Conservation (phyloP, 92 coral and sea anemone species). For the Epizoanthus fatuus region DNA sequence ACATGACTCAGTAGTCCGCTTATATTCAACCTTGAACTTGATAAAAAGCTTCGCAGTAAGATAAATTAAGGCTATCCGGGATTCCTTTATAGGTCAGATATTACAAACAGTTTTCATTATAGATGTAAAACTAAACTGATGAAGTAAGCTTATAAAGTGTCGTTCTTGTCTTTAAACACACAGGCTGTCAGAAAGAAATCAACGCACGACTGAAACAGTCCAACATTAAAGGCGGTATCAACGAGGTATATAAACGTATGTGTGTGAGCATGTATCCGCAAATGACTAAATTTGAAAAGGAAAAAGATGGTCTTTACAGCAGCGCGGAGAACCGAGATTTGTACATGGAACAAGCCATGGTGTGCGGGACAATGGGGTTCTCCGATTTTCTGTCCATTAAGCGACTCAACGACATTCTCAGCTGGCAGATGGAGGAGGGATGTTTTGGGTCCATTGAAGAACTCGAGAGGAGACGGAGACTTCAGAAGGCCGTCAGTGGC, state of each 20-base stretch:
- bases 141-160: too few relatives aligned
- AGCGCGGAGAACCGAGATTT: conserved; percentile 56
- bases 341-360: conserved; percentile 96
- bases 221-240: conserved; percentile 63
- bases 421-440: conserved; percentile 86
- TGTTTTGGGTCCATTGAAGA: conserved; percentile 71
- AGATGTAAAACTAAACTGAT: too few relatives aligned
- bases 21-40: too few relatives aligned
- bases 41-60: too few relatives aligned
- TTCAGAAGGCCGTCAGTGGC: conserved; percentile 3
- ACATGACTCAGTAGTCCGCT: too few relatives aligned
- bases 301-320: background rate
- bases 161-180: background rate
- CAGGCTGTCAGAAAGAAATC: conserved; percentile 79
- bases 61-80: too few relatives aligned
- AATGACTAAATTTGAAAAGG: conserved; percentile 75
- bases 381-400: conserved; percentile 66
- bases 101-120: too few relatives aligned
- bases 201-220: conserved; percentile 54
- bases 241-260: conserved; percentile 77
- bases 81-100: too few relatives aligned
- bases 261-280: conserved; percentile 92
- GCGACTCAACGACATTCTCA: conserved; percentile 65
- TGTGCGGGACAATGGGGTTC: conserved; percentile 88
- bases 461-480: background rate